Percentiles rank a stretch among this genome's conserved stretches.
Conservation (phyloP, 2,888 invertebrate species). For the Rotaria macrura region DNA sequence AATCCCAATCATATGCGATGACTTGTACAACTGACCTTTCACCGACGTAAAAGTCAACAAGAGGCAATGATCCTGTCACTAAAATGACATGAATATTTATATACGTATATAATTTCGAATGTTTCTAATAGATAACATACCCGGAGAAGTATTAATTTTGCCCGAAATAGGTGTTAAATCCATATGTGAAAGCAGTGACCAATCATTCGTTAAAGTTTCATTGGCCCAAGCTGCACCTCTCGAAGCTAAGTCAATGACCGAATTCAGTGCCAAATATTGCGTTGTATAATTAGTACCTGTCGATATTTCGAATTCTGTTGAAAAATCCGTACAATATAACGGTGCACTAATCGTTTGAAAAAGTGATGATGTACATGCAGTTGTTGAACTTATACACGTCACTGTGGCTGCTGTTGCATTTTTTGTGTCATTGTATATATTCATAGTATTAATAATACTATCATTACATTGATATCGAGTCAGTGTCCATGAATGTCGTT, state of each 20-base stretch:
- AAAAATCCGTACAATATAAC: background rate
- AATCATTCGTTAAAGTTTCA: background rate
- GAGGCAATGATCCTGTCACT: background rate
- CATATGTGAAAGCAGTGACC: background rate
- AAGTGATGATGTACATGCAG: background rate
- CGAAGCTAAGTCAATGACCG: background rate
- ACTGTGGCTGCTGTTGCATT: background rate
- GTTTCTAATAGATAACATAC: background rate
- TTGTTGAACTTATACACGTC: background rate
- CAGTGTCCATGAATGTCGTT: background rate
- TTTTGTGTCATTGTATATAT: background rate
- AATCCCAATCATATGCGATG: background rate
- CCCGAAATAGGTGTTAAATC: background rate
- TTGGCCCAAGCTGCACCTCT: background rate
- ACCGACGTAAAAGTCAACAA: background rate
- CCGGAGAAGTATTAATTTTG: background rate
- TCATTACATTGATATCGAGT: background rate
- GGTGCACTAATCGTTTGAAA: background rate
- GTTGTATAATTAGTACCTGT: background rate
- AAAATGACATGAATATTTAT: background rate
- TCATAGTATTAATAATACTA: background rate
- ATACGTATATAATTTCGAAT: background rate
- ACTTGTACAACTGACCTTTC: background rate
- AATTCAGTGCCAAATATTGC: background rate
- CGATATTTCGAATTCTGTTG: background rate